phyloP scores from a whole-genome alignment of 2,113 vertebrate species.

The Phodopus roborovskii region DNA sequence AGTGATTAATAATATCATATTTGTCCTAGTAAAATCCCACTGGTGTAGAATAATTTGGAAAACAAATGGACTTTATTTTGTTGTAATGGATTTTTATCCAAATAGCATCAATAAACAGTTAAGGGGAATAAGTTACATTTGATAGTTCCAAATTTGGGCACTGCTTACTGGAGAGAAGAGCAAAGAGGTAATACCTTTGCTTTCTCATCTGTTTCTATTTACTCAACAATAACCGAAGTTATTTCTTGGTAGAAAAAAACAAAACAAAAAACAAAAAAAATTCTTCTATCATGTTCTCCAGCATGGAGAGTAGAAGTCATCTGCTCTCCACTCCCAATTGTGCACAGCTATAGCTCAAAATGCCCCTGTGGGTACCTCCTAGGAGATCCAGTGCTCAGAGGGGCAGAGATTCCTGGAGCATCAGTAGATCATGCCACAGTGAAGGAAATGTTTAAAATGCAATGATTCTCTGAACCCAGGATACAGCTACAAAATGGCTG shows the following conservation, averaged over 20 bases:
- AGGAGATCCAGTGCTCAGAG: background rate
- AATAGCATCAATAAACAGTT: constrained; percentile 54
- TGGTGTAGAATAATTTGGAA: constrained; percentile 52
- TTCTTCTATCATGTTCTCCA: background rate
- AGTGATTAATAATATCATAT: constrained; percentile 44
- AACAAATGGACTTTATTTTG: constrained; percentile 43
- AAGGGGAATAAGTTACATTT: constrained; percentile 53
- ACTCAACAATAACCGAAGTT: background rate
- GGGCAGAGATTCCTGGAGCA: background rate
- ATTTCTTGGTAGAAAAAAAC: background rate
- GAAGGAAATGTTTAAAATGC: background rate
- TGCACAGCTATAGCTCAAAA: background rate
- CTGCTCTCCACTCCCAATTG: accelerated
- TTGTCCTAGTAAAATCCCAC: constrained; percentile 54
- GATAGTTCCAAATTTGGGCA: constrained; percentile 45
- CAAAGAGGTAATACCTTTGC: background rate
- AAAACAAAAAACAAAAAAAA: too few relatives aligned
- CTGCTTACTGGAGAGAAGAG: constrained; percentile 24
- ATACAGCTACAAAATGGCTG: background rate
- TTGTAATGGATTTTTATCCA: constrained; percentile 56
- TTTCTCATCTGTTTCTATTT: constrained; percentile 10
- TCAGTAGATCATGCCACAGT: background rate
- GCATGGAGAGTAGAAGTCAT: background rate
- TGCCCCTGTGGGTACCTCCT: background rate
- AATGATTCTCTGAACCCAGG: background rate